Percentiles rank a stretch among this genome's conserved stretches.
Evolutionary conservation across 64 coral and sea anemone species (phyloP).

Genomic region (Pocillopora verrucosa): DNA sequence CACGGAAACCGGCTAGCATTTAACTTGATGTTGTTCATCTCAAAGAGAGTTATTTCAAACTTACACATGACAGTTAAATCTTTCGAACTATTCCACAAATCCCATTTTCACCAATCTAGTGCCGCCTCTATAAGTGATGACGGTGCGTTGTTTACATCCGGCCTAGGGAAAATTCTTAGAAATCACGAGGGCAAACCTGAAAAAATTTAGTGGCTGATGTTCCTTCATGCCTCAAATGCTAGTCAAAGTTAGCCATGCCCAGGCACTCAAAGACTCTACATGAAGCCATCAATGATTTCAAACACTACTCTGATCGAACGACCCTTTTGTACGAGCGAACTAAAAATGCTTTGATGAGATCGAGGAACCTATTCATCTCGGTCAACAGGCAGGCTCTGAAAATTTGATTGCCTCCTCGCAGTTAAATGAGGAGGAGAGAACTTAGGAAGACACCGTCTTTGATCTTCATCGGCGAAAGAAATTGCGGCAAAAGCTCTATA

Average conservation of each 20-base stretch:
- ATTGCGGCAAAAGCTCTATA: slow-evolving; percentile 39
- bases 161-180: not conserved
- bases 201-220: not conserved
- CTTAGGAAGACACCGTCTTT: slow-evolving; percentile 11
- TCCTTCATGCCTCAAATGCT: not conserved
- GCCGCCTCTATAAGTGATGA: not conserved
- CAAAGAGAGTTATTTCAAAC: no score
- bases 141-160: not conserved
- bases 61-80: no score
- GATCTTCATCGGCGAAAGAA: slow-evolving; percentile 33
- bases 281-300: slow-evolving; percentile 14
- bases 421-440: slow-evolving; percentile 11
- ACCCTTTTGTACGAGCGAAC: not conserved
- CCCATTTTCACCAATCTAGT: not conserved
- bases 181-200: not conserved
- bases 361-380: not conserved
- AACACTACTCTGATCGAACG: not conserved
- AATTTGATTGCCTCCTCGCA: not conserved
- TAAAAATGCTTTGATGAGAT: slow-evolving; percentile 1
- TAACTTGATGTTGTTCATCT: no score
- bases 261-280: not conserved
- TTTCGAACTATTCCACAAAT: not conserved
- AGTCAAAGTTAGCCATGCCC: not conserved
- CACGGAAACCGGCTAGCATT: no score
- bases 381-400: not conserved